Evolutionary conservation across 2,888 invertebrate species (phyloP), one percentile per base, ranked within the genome.

Genomic region (Metellina segmentata): DNA sequence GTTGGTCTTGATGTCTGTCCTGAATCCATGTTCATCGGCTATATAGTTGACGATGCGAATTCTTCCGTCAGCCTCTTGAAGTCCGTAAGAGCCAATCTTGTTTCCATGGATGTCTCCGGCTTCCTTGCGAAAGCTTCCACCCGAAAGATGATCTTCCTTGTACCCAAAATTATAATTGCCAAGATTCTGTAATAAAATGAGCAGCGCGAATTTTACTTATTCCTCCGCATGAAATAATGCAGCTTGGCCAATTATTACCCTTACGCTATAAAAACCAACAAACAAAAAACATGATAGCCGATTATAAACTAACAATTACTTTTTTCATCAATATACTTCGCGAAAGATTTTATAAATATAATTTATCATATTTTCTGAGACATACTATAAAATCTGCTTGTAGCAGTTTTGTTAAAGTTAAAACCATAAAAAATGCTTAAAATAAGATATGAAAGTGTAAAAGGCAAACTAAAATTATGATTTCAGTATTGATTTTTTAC

Each of bases 141-240:
- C 94, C 19, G 93, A 93, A 9, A 92, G 70, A 70, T 93, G 93
- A 16, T 91, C 93, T 81, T 93, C 93, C 52, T 94, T 88, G 89
- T 94, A 94, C 11, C 93, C 94, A 71, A 94, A 94, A 34, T 86
- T 87, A 85, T 93, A 93, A 88, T 93, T 93, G 48, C 94, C 94
- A 61, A 92, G 69, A 53, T 81, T 89, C 93, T 93, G 20, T 16
- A 78, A 20, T 78, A 72, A 19, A 89, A 72, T 8, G 51, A 16
- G 48, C 16, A 61, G 6, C 2, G 7, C 11, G 7, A 81, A 61
- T 16, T 34, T 61, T 69, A 61, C 13, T 11, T 48, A 19, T 81
- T 16, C 34, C 8, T n/a, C 34, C 6, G 11, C 53, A 81, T 11
- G 34, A 69, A 81, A 11, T 1, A 81, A 34, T 6, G 4, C 34